Evolutionary conservation across 1,140 invertebrate species (phyloP), one percentile per base, ranked within the genome.

Genomic region (Sinella curviseta): DNA sequence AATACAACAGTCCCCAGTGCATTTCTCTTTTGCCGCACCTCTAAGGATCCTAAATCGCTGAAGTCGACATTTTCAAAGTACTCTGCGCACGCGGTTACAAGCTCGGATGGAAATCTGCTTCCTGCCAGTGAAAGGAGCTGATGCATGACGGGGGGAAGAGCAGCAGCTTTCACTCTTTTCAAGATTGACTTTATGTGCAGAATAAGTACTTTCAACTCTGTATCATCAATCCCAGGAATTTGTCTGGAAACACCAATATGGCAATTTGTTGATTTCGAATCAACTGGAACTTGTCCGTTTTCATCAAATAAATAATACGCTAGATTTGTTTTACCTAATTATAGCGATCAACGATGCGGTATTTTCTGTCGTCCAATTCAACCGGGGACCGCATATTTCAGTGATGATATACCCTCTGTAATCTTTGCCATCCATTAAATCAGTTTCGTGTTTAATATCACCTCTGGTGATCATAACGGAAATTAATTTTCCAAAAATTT

Each of bases 401-500:
- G 65, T 73, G 3, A 83, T 73, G 2, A 83, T 35, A 24, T 77
- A 26, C 26, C n/a, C 39, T 26, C 65, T 67, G n/a, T 70, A 78
- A 12, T 75, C 74, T 24, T 60, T 55, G 0, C 82, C 80, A 48
- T 36, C 65, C 1, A 80, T 20, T 20, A 31, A 20, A 48, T 83
- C 82, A 0, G 57, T 75, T 17, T 81, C 73, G 54, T 65, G 78
- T 65, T 57, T 26, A 12, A 83, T 78, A 14, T 78, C 77, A 1
- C 30, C 70, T 28, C 80, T 57, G 0, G 28, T 31, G 28, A 31
- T 55, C n/a, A 81, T 24, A 26, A 77, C 55, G n/a, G 74, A 30
- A 20, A 83, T 74, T 14, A 83, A 30, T 78, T 76, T 79, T 24
- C 55, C 73, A 60, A 83, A 81, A 16, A 81, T 26, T 60, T 83